A percentile compares a stretch with the other conserved stretches of the same genome.
phyloP scores from a whole-genome alignment of 2,888 invertebrate species.

The Netelia melanura region DNA sequence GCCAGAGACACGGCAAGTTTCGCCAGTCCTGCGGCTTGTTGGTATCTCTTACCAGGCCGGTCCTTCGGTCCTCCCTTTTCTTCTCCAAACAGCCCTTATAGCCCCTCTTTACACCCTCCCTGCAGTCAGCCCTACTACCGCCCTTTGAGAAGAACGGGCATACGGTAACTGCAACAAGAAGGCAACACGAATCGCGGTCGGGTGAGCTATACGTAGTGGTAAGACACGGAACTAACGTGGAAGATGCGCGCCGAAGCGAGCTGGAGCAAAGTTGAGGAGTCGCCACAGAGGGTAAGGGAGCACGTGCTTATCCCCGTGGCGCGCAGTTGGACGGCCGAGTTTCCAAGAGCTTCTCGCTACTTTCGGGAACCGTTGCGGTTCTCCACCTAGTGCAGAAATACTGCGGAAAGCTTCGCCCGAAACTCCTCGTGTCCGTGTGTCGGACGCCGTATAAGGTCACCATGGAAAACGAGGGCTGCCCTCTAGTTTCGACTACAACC shows the following conservation, averaged over 20 bases:
- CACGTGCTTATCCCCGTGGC: conserved; percentile 57
- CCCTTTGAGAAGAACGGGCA: conserved; percentile 61
- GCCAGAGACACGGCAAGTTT: conserved; percentile 65
- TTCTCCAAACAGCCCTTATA: conserved; percentile 18
- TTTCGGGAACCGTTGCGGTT: conserved; percentile 55
- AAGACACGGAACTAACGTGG: conserved; percentile 32
- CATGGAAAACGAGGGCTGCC: conserved; percentile 27
- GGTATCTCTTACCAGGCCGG: conserved; percentile 57
- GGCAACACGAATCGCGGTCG: conserved; percentile 57
- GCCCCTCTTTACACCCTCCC: conserved; percentile 40
- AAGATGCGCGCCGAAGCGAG: conserved; percentile 27
- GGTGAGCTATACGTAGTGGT: conserved; percentile 1
- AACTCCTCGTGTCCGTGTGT: conserved; percentile 23
- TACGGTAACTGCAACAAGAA: conserved; percentile 65
- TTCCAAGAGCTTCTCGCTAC: conserved; percentile 59
- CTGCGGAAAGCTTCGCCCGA: conserved; percentile 45
- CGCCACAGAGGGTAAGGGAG: conserved; percentile 60
- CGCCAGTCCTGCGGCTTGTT: conserved; percentile 65
- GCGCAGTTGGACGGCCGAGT: conserved; percentile 65
- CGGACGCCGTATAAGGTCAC: conserved; percentile 2
- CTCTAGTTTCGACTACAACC: conserved; percentile 28
- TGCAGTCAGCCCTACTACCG: conserved; percentile 33
- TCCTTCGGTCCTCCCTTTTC: conserved; percentile 13
- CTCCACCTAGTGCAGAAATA: conserved; percentile 17
- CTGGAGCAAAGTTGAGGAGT: conserved; percentile 63